Evolutionary conservation across 2,888 invertebrate genomes (phyloP).

Genomic region (Pyrrhosoma nymphula): DNA sequence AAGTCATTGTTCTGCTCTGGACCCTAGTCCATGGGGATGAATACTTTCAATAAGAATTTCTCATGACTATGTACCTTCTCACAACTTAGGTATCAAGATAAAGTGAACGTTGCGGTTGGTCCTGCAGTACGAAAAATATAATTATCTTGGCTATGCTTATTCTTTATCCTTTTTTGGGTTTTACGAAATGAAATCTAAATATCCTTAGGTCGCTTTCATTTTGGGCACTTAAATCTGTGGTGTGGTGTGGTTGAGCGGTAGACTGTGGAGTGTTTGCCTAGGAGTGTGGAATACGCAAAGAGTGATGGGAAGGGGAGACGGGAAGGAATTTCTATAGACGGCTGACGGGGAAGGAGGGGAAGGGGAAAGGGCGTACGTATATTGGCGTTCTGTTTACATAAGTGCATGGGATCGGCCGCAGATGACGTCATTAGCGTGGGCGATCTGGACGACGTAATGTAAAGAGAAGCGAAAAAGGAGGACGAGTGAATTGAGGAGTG

Average conservation of each 20-base stretch:
- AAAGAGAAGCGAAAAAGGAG: not conserved
- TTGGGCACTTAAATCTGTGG: not conserved
- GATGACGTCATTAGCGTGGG: constrained; percentile 26
- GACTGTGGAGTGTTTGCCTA: not conserved
- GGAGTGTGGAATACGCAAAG: not conserved
- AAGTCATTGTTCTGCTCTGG: too few relatives aligned
- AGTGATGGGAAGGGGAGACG: not conserved
- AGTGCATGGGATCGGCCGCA: constrained; percentile 20
- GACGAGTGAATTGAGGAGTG: not conserved
- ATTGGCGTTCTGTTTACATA: constrained; percentile 26
- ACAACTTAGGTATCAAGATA: too few relatives aligned
- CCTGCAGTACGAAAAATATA: too few relatives aligned
- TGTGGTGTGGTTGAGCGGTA: not conserved
- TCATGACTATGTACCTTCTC: too few relatives aligned
- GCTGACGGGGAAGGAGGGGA: not conserved
- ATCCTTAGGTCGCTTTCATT: not conserved
- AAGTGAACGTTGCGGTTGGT: too few relatives aligned
- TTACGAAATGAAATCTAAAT: too few relatives aligned
- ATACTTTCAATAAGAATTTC: too few relatives aligned
- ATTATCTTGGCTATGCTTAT: too few relatives aligned
- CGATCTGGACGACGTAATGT: not conserved
- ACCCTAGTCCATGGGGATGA: too few relatives aligned
- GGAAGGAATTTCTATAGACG: not conserved
- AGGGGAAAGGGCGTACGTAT: not conserved
- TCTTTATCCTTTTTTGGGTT: too few relatives aligned